A percentile compares a stretch with the other conserved stretches of the same genome.
phyloP scores from a whole-genome alignment of 2,113 vertebrate genomes.

The Dendropsophus ebraccatus region DNA sequence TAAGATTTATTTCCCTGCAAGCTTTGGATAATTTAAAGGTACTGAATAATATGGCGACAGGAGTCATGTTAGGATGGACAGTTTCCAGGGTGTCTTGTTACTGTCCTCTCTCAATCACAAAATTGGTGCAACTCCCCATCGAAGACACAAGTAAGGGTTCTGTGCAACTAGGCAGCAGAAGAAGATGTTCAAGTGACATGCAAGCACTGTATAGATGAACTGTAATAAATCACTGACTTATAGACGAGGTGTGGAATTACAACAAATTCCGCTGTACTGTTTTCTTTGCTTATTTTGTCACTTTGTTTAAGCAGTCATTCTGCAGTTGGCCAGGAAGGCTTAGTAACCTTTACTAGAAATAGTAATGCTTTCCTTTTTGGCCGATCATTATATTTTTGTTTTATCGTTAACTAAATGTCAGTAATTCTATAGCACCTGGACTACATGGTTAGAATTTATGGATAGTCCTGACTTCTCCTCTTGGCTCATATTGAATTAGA shows the following conservation, averaged over 20 bases:
- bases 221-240: conserved; percentile 50
- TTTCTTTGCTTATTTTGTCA: conserved; percentile 47
- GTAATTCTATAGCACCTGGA: too few relatives aligned
- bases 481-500: too few relatives aligned
- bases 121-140: neutral
- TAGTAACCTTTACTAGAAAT: neutral
- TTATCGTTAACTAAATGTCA: neutral
- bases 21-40: conserved; percentile 57
- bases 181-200: conserved; percentile 33
- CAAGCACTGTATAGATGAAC: neutral
- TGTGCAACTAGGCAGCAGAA: neutral
- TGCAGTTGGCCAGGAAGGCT: neutral
- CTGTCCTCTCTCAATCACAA: conserved; percentile 20
- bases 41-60: conserved; percentile 53
- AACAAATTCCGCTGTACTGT: conserved; percentile 21
- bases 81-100: conserved; percentile 17
- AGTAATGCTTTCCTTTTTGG: neutral
- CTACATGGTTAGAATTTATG: too few relatives aligned
- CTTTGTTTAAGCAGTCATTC: conserved; percentile 7
- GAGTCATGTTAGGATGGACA: conserved; percentile 45
- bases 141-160: conserved; percentile 16
- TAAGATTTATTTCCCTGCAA: conserved; percentile 53
- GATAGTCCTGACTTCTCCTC: too few relatives aligned
- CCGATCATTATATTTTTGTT: neutral
- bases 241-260: conserved; percentile 45